phyloP scores from a whole-genome alignment of 2,888 invertebrate genomes.

The Epirrhoe alternata region DNA sequence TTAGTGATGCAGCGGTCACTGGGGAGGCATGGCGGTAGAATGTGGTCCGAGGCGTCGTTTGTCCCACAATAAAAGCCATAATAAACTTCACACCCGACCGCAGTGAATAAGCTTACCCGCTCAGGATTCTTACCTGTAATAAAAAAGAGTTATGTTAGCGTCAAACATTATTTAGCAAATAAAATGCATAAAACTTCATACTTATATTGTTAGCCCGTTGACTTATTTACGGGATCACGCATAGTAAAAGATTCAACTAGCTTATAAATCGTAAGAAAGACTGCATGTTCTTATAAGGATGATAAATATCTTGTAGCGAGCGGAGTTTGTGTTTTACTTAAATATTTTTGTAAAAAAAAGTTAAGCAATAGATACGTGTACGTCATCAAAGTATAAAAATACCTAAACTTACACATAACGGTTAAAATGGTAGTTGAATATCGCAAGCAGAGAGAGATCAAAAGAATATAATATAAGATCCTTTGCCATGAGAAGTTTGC shows the following conservation, averaged over 20 bases:
- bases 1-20: constrained; percentile 50
- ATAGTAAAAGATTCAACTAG: too few relatives aligned
- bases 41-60: constrained; percentile 52
- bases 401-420: too few relatives aligned
- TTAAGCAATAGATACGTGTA: too few relatives aligned
- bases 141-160: constrained; percentile 66
- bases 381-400: too few relatives aligned
- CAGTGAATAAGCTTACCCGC: constrained; percentile 71
- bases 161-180: constrained; percentile 16
- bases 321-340: too few relatives aligned
- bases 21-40: constrained; percentile 44
- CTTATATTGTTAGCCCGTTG: not conserved
- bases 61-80: constrained; percentile 67
- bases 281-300: not conserved
- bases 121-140: constrained; percentile 70
- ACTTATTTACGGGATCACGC: not conserved
- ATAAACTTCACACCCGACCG: constrained; percentile 74
- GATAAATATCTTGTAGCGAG: too few relatives aligned
- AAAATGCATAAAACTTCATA: not conserved
- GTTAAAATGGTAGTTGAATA: too few relatives aligned
- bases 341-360: too few relatives aligned
- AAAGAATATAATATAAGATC: too few relatives aligned
- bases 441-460: too few relatives aligned
- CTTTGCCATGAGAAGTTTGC: too few relatives aligned
- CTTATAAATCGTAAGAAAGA: too few relatives aligned